Percentiles rank a stretch among this genome's conserved stretches.
Conservation (phyloP, 2,797 vertebrate species). For the Bucorvus abyssinicus region DNA sequence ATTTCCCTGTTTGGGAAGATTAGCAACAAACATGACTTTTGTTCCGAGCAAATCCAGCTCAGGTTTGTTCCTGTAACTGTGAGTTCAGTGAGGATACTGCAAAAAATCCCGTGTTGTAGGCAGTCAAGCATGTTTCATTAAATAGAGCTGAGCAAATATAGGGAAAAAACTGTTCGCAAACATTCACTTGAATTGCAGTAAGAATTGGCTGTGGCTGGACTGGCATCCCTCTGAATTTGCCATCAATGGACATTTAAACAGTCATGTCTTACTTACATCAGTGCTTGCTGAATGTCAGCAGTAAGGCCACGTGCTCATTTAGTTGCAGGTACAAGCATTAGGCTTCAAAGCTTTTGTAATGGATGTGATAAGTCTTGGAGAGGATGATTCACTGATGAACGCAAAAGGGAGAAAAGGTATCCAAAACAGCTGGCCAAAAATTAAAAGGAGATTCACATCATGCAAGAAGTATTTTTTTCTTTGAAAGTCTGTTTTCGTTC, state of each 20-base stretch:
- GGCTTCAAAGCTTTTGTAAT: background rate
- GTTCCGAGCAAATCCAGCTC: conserved; percentile 17
- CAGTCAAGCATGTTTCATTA: conserved; percentile 25
- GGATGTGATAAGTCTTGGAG: background rate
- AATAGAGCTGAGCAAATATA: conserved; percentile 64
- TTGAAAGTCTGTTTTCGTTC: background rate
- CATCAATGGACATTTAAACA: background rate
- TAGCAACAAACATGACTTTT: background rate
- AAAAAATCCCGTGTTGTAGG: background rate
- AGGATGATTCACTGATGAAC: background rate
- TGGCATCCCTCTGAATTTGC: background rate
- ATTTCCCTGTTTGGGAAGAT: background rate
- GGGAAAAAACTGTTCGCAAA: background rate
- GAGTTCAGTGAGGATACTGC: conserved; percentile 7
- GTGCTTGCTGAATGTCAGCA: background rate
- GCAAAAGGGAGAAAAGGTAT: background rate
- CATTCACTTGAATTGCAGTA: background rate
- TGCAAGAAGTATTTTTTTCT: background rate
- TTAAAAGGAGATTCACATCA: background rate
- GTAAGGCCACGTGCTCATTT: background rate
- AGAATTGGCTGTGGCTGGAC: background rate
- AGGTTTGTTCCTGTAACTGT: background rate
- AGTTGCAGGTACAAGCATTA: background rate
- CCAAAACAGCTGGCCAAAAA: conserved; percentile 12
- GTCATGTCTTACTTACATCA: background rate